phyloP scores from a whole-genome alignment of 2,113 vertebrate species.

The Nanorana parkeri region DNA sequence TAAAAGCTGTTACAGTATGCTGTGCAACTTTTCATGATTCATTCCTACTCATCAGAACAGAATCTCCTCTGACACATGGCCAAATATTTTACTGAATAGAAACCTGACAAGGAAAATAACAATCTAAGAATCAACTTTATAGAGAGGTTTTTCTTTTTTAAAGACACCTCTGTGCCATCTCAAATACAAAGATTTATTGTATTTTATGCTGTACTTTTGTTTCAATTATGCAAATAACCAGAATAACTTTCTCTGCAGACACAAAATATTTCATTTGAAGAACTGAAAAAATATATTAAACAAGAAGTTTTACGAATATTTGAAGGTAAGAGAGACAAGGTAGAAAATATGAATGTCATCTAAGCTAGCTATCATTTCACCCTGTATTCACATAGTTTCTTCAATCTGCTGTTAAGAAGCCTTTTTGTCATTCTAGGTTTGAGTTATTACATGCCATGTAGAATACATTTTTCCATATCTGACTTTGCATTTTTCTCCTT shows the following conservation, averaged over 20 bases:
- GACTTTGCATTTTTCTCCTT: too few species aligned
- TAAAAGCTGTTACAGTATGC: not conserved
- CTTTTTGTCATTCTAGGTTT: constrained; percentile 27
- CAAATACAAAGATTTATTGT: constrained; percentile 39
- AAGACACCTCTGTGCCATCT: constrained; percentile 24
- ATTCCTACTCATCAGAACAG: not conserved
- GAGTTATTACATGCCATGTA: constrained; percentile 10
- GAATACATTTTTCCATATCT: not conserved
- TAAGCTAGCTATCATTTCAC: constrained; percentile 30
- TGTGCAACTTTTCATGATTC: not conserved
- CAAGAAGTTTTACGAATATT: constrained; percentile 89
- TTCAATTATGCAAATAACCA: constrained; percentile 48
- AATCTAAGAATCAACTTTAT: constrained; percentile 1
- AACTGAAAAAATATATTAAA: constrained; percentile 89
- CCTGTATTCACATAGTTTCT: constrained; percentile 34
- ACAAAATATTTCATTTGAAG: constrained; percentile 82
- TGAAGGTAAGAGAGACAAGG: constrained; percentile 83
- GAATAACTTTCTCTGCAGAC: constrained; percentile 70
- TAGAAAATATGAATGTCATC: constrained; percentile 8
- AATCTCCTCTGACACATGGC: not conserved
- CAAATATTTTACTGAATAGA: not conserved
- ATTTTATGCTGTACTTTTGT: constrained; percentile 37
- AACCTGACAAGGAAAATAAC: not conserved
- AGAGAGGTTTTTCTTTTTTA: constrained; percentile 18
- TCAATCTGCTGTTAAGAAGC: constrained; percentile 5